Percentiles rank a stretch among this genome's conserved stretches.
Conservation (phyloP, 2,888 invertebrate genomes). For the Byasa hedistus region DNA sequence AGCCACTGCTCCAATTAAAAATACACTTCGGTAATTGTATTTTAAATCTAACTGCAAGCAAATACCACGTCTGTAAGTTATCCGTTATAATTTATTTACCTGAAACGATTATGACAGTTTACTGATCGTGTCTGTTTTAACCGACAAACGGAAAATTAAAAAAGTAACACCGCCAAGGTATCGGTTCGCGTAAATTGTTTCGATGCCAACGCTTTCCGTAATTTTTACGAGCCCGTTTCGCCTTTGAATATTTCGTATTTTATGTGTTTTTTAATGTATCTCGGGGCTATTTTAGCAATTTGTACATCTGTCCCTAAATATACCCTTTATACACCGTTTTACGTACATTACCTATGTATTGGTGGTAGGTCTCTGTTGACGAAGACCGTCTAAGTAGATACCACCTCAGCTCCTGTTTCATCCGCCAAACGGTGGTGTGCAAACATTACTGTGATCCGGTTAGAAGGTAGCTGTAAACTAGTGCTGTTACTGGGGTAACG, state of each 20-base stretch:
- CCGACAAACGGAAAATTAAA: not conserved
- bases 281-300: slow-evolving; percentile 5
- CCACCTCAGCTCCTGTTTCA: no score
- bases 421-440: no score
- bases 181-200: slow-evolving; percentile 3
- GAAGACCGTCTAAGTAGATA: no score
- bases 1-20: no score
- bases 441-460: no score
- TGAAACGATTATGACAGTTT: not conserved
- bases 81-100: not conserved
- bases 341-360: no score
- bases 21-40: no score
- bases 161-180: slow-evolving; percentile 7
- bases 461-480: no score
- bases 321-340: not conserved
- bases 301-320: slow-evolving; percentile 1
- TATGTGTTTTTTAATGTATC: slow-evolving; percentile 11
- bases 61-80: no score
- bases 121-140: not conserved
- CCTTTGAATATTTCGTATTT: slow-evolving; percentile 10
- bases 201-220: slow-evolving; percentile 13
- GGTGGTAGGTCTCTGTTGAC: no score
- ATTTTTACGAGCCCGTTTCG: slow-evolving; percentile 12
- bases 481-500: no score
- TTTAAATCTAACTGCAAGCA: no score